Conservation (phyloP, 2,888 invertebrate species). For the Camptogramma bilineatum region DNA sequence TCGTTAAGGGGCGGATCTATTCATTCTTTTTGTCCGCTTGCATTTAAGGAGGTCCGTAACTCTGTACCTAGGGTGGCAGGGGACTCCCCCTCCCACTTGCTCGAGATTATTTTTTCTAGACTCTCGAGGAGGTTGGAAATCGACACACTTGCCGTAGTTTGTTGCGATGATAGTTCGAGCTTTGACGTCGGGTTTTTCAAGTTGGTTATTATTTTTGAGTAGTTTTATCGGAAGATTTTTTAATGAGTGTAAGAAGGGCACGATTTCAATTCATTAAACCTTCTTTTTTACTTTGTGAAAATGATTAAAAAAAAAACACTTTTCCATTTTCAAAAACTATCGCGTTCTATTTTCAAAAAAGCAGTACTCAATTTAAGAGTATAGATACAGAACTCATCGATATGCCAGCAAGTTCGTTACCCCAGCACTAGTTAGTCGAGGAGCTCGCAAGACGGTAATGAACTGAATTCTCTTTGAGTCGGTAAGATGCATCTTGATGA, state of each 20-base stretch:
- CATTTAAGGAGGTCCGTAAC: conserved; percentile 81
- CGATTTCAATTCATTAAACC: conserved; percentile 12
- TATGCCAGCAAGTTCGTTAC: background rate
- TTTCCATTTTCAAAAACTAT: background rate
- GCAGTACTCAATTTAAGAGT: background rate
- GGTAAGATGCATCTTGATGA: conserved; percentile 49
- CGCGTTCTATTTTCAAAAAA: background rate
- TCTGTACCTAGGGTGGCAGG: conserved; percentile 49
- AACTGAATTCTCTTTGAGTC: conserved; percentile 74
- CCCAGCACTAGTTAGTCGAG: conserved; percentile 53
- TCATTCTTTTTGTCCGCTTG: conserved; percentile 85
- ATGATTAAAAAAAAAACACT: background rate
- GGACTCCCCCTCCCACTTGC: conserved; percentile 66
- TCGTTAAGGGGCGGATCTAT: conserved; percentile 85
- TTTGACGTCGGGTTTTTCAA: conserved; percentile 62
- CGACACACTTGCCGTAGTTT: conserved; percentile 84
- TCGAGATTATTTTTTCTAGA: conserved; percentile 84
- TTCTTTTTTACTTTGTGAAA: background rate
- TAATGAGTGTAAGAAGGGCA: conserved; percentile 21
- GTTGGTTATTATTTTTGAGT: conserved; percentile 53
- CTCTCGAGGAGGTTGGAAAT: conserved; percentile 81
- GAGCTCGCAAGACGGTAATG: conserved; percentile 78
- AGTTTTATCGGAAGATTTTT: conserved; percentile 37
- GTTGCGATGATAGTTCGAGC: conserved; percentile 82
- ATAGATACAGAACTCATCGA: conserved; percentile 38